Percentiles rank a stretch among this genome's conserved stretches.
These are phyloP conservation scores for Caenorhabditis sp. DNA, from an alignment of 2,888 invertebrate species.

Conservation along the genomic window DNA sequence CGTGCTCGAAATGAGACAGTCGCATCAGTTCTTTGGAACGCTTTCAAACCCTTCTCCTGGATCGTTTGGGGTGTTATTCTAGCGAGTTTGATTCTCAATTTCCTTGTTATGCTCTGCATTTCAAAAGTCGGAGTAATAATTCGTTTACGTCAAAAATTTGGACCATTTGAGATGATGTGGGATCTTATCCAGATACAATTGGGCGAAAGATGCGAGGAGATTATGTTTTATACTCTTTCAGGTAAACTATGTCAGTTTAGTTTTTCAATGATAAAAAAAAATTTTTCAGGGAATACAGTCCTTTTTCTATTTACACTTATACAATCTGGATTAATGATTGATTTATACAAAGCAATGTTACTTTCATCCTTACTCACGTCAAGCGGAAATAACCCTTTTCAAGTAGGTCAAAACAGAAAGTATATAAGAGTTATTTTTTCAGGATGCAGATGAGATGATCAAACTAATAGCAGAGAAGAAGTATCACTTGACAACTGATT, in stretches of 20 bases:
- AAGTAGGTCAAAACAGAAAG: too few relatives aligned
- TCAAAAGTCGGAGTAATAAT: slow-evolving; percentile 49
- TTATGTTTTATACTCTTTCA: slow-evolving; percentile 49
- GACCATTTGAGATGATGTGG: slow-evolving; percentile 60
- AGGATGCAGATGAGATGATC: slow-evolving; percentile 47
- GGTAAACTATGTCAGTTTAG: slow-evolving; percentile 31
- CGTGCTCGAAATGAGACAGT: slow-evolving; percentile 30
- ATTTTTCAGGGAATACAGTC: slow-evolving; percentile 36
- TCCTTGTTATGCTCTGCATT: slow-evolving; percentile 43
- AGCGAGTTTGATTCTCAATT: slow-evolving; percentile 33
- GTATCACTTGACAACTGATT: slow-evolving; percentile 50
- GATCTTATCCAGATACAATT: slow-evolving; percentile 58
- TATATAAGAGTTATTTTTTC: not conserved
- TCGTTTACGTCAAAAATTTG: slow-evolving; percentile 36
- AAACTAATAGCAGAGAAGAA: slow-evolving; percentile 42
- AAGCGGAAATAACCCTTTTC: slow-evolving; percentile 46
- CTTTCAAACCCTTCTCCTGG: slow-evolving; percentile 56
- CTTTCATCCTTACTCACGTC: slow-evolving; percentile 46
- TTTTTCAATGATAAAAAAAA: slow-evolving; percentile 35
- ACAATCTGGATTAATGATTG: slow-evolving; percentile 48
- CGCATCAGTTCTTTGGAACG: slow-evolving; percentile 58
- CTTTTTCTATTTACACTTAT: slow-evolving; percentile 47
- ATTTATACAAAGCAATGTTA: slow-evolving; percentile 45
- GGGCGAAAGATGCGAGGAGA: slow-evolving; percentile 54
- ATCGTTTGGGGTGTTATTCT: slow-evolving; percentile 51